These are phyloP conservation scores for Balaeniceps rex DNA, from an alignment of 2,113 vertebrate genomes.

Conservation along the genomic window DNA sequence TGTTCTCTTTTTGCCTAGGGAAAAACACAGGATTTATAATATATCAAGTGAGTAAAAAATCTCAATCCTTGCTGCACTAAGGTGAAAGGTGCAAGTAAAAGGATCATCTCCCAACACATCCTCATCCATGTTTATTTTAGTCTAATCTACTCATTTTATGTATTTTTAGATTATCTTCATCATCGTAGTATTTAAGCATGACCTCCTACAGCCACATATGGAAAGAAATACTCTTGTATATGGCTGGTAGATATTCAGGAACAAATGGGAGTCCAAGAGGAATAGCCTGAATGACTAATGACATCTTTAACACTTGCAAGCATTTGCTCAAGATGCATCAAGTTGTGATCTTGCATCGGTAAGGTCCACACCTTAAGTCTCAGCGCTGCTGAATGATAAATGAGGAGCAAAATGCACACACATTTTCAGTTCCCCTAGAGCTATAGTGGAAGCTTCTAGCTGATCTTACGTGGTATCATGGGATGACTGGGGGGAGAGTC, in stretches of 20 bases:
- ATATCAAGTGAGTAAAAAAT: not conserved
- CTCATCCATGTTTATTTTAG: not conserved
- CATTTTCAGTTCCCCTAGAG: not conserved
- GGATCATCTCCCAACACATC: not conserved
- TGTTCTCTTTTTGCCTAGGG: slow-evolving; percentile 4
- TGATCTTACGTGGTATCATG: not conserved
- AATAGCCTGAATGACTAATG: not conserved
- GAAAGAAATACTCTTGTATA: not conserved
- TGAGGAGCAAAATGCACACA: not conserved
- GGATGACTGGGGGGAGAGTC: not conserved
- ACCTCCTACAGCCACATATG: not conserved
- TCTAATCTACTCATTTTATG: not conserved
- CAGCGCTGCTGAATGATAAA: not conserved
- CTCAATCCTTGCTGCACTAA: not conserved
- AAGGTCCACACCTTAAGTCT: not conserved
- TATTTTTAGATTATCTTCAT: not conserved
- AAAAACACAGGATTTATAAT: not conserved
- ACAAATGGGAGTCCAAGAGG: not conserved
- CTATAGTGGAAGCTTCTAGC: not conserved
- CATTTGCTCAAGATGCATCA: not conserved
- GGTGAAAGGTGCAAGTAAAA: not conserved
- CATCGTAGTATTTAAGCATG: not conserved
- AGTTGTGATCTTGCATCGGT: not conserved
- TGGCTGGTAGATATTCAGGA: not conserved
- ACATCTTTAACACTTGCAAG: not conserved